Conservation (phyloP, 2,113 vertebrate genomes). For the Romanogobio albipinnatus region DNA sequence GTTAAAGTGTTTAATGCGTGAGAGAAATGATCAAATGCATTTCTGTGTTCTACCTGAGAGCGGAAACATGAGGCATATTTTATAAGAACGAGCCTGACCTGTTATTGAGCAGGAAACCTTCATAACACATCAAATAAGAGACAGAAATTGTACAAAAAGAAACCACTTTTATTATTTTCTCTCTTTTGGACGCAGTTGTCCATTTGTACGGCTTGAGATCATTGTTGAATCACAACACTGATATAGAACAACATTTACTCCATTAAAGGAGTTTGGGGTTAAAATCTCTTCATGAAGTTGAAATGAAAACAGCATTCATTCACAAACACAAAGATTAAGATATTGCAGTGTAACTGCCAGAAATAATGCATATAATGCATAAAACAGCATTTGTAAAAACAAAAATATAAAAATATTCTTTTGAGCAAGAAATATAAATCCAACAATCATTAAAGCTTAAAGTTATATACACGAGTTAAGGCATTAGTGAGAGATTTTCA, state of each 20-base stretch:
- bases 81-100: background rate
- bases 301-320: background rate
- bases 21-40: too few species aligned
- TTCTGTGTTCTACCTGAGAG: too few species aligned
- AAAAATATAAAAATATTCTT: slow-evolving; percentile 20
- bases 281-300: background rate
- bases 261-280: slow-evolving; percentile 18
- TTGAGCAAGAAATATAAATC: background rate
- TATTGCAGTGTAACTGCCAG: slow-evolving; percentile 9
- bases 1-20: too few species aligned
- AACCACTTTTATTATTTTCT: background rate
- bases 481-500: background rate
- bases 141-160: background rate
- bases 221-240: slow-evolving; percentile 5
- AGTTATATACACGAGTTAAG: background rate
- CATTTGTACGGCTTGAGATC: background rate
- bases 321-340: background rate
- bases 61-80: too few species aligned
- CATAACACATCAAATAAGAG: background rate
- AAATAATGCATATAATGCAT: slow-evolving; percentile 35
- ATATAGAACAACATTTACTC: slow-evolving; percentile 17
- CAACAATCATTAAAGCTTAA: background rate
- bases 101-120: background rate
- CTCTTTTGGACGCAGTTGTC: background rate
- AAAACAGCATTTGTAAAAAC: slow-evolving; percentile 3